Conservation (phyloP, 2,113 vertebrate species). For the Nannospalax galili region DNA sequence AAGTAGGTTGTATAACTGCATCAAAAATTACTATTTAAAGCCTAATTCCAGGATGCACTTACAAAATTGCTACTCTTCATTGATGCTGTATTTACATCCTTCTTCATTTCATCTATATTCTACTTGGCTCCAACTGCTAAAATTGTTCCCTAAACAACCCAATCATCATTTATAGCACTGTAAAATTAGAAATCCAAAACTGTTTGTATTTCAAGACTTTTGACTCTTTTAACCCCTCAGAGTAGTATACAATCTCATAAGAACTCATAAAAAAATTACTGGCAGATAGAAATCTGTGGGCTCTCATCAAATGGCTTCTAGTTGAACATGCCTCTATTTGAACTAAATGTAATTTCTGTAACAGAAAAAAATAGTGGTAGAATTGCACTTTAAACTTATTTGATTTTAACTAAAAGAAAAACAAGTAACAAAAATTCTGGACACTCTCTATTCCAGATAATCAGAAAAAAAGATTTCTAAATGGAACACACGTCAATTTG, state of each 20-base stretch:
- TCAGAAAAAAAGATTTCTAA: conserved; percentile 52
- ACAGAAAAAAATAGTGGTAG: neutral
- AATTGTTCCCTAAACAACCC: conserved; percentile 81
- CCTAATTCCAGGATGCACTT: conserved; percentile 85
- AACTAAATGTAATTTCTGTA: conserved; percentile 50
- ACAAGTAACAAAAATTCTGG: conserved; percentile 51
- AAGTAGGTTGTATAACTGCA: conserved; percentile 77
- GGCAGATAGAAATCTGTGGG: conserved; percentile 57
- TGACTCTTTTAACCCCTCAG: conserved; percentile 78
- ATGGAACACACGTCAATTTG: conserved; percentile 45
- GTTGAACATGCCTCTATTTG: conserved; percentile 24
- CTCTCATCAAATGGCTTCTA: conserved; percentile 61
- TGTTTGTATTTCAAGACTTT: conserved; percentile 67
- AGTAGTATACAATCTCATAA: conserved; percentile 64
- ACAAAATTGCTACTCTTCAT: conserved; percentile 81
- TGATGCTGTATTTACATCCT: conserved; percentile 68
- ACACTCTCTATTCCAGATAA: conserved; percentile 32
- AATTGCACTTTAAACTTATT: conserved; percentile 51
- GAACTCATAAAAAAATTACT: conserved; percentile 63
- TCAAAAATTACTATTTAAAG: conserved; percentile 70
- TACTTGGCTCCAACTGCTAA: conserved; percentile 81
- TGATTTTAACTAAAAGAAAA: conserved; percentile 40
- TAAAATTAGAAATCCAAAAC: conserved; percentile 79
- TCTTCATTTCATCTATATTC: conserved; percentile 80
- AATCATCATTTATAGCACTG: conserved; percentile 73